A percentile compares a stretch with the other conserved stretches of the same genome.
Evolutionary conservation across 2,888 invertebrate species (phyloP).

Genomic region (Lycocerus yunnanus): DNA sequence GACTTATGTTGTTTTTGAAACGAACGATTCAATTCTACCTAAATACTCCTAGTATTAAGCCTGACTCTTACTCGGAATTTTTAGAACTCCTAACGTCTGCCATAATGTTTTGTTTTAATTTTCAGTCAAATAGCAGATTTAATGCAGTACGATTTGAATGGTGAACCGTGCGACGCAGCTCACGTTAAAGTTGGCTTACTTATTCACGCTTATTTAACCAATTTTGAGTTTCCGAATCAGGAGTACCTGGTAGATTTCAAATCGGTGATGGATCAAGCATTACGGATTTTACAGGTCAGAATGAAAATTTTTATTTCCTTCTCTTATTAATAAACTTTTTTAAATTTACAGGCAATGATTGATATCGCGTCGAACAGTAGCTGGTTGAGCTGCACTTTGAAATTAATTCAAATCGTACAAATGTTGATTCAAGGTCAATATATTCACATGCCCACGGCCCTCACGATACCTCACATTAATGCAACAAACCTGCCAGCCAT

Average conservation of each 20-base stretch:
- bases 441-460: conserved; percentile 75
- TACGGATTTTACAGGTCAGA: conserved; percentile 86
- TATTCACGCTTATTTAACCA: conserved; percentile 92
- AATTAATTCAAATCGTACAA: conserved; percentile 81
- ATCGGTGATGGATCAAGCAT: conserved; percentile 94
- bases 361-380: conserved; percentile 91
- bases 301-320: conserved; percentile 8
- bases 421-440: conserved; percentile 90
- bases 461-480: conserved; percentile 78
- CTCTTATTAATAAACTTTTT: neutral
- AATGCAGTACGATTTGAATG: conserved; percentile 72
- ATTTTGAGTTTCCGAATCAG: conserved; percentile 79
- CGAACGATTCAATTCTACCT: no score
- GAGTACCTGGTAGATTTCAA: conserved; percentile 97
- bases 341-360: conserved; percentile 82
- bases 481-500: conserved; percentile 67
- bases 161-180: conserved; percentile 82
- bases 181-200: conserved; percentile 93
- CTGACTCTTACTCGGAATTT: no score
- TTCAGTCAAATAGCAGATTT: conserved; percentile 78
- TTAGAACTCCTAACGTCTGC: no score
- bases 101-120: conserved; percentile 33
- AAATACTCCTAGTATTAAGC: no score
- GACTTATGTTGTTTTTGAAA: no score
- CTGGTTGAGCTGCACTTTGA: conserved; percentile 82